phyloP scores from a whole-genome alignment of 2,113 vertebrate species.

The Cyanocitta stelleri region DNA sequence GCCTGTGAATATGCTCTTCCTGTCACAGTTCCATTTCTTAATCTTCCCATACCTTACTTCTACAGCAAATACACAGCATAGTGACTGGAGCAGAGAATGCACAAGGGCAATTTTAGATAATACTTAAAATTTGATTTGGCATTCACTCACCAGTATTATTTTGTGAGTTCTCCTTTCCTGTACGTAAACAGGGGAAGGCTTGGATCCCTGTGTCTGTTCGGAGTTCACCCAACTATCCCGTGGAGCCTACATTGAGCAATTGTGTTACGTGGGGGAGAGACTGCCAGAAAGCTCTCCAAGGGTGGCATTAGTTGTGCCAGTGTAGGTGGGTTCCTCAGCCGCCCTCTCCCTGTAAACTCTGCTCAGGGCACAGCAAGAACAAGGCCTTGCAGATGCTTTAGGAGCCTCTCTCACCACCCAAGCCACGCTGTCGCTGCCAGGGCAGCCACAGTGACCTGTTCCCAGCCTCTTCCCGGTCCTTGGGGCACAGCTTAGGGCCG shows the following conservation, averaged over 20 bases:
- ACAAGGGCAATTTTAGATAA: background rate
- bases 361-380: background rate
- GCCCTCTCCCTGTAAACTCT: background rate
- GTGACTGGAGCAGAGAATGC: background rate
- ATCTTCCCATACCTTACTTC: background rate
- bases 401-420: no score
- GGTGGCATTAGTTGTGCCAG: background rate
- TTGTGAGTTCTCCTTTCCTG: background rate
- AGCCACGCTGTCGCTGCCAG: no score
- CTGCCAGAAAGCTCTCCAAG: background rate
- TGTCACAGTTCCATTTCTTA: background rate
- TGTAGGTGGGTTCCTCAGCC: background rate
- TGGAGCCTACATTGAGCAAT: background rate
- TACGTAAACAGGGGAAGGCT: background rate
- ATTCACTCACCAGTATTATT: background rate
- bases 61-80: background rate
- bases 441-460: background rate
- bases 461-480: fast-evolving
- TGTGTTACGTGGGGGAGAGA: background rate
- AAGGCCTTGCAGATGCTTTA: background rate
- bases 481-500: background rate
- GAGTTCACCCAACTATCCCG: background rate
- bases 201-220: background rate
- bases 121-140: background rate
- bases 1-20: fast-evolving